Evolutionary conservation across 2,888 invertebrate species (phyloP).

Genomic region (Acrocyrtus sp.): DNA sequence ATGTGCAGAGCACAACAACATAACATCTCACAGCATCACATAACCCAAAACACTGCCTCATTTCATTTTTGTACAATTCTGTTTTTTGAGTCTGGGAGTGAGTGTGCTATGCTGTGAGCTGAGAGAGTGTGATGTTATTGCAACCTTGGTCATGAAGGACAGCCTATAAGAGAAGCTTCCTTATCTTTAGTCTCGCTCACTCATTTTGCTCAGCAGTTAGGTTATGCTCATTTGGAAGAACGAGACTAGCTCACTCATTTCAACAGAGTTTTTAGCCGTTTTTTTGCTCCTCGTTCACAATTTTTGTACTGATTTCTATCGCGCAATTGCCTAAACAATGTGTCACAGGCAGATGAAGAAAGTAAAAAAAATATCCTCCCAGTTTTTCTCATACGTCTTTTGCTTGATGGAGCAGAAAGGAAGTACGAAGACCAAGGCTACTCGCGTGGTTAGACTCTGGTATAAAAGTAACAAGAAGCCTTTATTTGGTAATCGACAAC

Average conservation of each 20-base stretch:
- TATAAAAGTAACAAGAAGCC: too few relatives aligned
- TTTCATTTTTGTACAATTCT: neutral
- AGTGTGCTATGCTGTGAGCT: conserved; percentile 4
- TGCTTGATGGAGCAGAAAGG: conserved; percentile 37
- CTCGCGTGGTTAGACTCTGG: too few relatives aligned
- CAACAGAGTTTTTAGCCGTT: neutral
- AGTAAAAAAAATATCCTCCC: too few relatives aligned
- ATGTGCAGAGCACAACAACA: conserved; percentile 10
- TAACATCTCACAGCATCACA: conserved; percentile 17
- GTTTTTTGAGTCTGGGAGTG: neutral
- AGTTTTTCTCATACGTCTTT: too few relatives aligned
- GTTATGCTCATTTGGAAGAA: conserved; percentile 22
- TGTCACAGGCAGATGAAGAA: conserved; percentile 9
- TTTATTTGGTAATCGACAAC: too few relatives aligned
- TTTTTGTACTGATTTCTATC: too few relatives aligned
- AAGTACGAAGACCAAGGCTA: conserved; percentile 43
- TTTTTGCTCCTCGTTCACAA: conserved; percentile 6
- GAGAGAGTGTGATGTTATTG: conserved; percentile 35
- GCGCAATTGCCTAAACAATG: conserved; percentile 25
- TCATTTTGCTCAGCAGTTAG: conserved; percentile 48
- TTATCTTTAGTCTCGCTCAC: conserved; percentile 57
- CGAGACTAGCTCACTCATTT: neutral
- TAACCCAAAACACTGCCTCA: conserved; percentile 4
- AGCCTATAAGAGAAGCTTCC: conserved; percentile 49
- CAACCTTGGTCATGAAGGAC: conserved; percentile 61